Percentiles rank a stretch among this genome's conserved stretches.
Evolutionary conservation across 2,113 vertebrate species (phyloP).

Genomic region (Psittacula cyanocephala): DNA sequence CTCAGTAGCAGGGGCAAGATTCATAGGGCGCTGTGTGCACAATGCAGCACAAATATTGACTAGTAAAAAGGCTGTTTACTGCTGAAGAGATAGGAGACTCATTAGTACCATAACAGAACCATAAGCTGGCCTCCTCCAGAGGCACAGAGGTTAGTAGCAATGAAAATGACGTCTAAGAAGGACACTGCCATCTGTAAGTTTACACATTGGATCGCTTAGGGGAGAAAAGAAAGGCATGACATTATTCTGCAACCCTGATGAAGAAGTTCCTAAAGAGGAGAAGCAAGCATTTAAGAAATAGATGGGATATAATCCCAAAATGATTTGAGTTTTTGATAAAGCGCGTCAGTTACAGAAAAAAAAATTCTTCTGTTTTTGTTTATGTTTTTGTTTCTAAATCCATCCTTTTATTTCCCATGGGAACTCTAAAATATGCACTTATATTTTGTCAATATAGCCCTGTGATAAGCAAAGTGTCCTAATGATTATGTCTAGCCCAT

Average conservation of each 20-base stretch:
- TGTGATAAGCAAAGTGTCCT: slow-evolving; percentile 17
- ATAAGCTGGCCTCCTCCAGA: slow-evolving; percentile 66
- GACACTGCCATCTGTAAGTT: slow-evolving; percentile 64
- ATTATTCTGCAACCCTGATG: slow-evolving; percentile 65
- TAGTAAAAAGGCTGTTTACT: slow-evolving; percentile 57
- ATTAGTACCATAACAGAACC: slow-evolving; percentile 64
- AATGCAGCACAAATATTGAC: slow-evolving; percentile 48
- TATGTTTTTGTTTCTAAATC: background rate
- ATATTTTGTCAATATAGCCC: background rate
- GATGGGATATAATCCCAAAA: slow-evolving; percentile 31
- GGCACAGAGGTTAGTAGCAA: slow-evolving; percentile 67
- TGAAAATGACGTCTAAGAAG: slow-evolving; percentile 54
- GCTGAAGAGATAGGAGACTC: slow-evolving; percentile 50
- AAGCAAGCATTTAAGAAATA: slow-evolving; percentile 37
- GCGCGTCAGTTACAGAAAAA: background rate
- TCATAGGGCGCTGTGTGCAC: background rate
- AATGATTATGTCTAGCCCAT: background rate
- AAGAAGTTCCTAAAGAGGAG: slow-evolving; percentile 47
- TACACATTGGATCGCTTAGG: slow-evolving; percentile 36
- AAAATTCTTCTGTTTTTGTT: background rate
- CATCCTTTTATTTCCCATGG: background rate
- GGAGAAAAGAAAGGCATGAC: background rate
- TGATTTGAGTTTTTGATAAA: background rate
- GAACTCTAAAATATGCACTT: slow-evolving; percentile 21
- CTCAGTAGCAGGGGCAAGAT: background rate